phyloP scores from a whole-genome alignment of 2,113 vertebrate species.

The Tragulus kanchil region DNA sequence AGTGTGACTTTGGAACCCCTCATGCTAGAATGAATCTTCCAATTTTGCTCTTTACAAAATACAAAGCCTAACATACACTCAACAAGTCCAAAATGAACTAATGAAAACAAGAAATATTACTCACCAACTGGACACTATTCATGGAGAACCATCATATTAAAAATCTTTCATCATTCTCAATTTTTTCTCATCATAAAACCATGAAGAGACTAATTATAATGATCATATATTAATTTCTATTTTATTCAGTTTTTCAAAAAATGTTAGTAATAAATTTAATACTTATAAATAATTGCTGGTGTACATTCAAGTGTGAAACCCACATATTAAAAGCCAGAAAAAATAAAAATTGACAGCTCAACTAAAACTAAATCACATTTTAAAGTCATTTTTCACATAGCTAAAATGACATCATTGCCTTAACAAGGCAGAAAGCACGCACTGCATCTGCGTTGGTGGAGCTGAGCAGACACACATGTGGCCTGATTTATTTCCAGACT shows the following conservation, averaged over 20 bases:
- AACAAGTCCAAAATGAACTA: conserved; percentile 13
- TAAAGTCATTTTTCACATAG: conserved; percentile 82
- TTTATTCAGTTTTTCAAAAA: conserved; percentile 49
- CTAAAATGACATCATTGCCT: conserved; percentile 83
- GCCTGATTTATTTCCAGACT: conserved; percentile 83
- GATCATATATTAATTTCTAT: conserved; percentile 60
- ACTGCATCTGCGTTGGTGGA: conserved; percentile 64
- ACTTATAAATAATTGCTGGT: conserved; percentile 68
- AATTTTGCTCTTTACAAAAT: conserved; percentile 4
- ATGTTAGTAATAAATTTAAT: conserved; percentile 70
- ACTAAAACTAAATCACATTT: conserved; percentile 81
- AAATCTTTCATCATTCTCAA: conserved; percentile 44
- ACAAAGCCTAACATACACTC: neutral
- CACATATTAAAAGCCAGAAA: conserved; percentile 65
- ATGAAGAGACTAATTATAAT: conserved; percentile 57
- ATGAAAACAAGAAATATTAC: conserved; percentile 6
- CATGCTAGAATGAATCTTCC: neutral
- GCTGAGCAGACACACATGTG: conserved; percentile 77
- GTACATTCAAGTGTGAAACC: conserved; percentile 66
- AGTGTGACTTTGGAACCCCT: neutral
- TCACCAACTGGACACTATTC: neutral
- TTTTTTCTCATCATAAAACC: conserved; percentile 41
- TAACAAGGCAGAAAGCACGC: conserved; percentile 70
- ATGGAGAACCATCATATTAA: neutral
- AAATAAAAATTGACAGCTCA: conserved; percentile 81